phyloP scores from a whole-genome alignment of 1,140 invertebrate species.

The Platorchestia sp. region DNA sequence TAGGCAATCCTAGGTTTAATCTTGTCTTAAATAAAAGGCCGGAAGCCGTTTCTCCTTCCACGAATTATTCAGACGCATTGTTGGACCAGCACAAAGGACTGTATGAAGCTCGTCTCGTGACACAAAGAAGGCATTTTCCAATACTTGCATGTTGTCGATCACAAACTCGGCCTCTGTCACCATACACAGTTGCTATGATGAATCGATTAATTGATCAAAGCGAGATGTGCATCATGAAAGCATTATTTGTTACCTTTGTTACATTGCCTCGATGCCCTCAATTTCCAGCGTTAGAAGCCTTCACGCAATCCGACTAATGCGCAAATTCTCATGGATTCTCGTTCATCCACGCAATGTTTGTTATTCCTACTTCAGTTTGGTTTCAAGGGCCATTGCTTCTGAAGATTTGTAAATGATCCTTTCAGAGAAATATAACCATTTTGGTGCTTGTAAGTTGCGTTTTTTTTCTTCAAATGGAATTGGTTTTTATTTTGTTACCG shows the following conservation, averaged over 20 bases:
- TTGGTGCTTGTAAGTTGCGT: no score
- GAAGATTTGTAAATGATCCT: no score
- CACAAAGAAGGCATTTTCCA: slow-evolving; percentile 29
- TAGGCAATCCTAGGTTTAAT: slow-evolving; percentile 35
- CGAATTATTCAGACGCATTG: slow-evolving; percentile 40
- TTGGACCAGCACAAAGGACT: slow-evolving; percentile 16
- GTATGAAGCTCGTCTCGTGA: neutral
- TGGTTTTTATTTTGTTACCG: no score
- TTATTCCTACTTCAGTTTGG: no score
- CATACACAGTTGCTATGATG: neutral
- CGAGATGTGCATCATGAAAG: neutral
- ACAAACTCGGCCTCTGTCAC: neutral
- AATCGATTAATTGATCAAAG: slow-evolving; percentile 18
- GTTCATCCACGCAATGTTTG: neutral
- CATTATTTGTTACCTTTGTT: neutral
- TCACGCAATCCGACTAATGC: neutral
- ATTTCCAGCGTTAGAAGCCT: neutral
- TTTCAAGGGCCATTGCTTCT: no score
- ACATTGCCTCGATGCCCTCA: neutral
- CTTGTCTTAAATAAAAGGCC: slow-evolving; percentile 7
- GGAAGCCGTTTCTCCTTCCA: neutral
- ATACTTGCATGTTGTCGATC: neutral
- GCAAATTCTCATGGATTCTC: neutral
- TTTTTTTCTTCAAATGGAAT: no score
- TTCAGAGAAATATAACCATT: no score